Evolutionary conservation across 2,797 vertebrate genomes (phyloP).

Genomic region (Enteromius unitaeniatus): DNA sequence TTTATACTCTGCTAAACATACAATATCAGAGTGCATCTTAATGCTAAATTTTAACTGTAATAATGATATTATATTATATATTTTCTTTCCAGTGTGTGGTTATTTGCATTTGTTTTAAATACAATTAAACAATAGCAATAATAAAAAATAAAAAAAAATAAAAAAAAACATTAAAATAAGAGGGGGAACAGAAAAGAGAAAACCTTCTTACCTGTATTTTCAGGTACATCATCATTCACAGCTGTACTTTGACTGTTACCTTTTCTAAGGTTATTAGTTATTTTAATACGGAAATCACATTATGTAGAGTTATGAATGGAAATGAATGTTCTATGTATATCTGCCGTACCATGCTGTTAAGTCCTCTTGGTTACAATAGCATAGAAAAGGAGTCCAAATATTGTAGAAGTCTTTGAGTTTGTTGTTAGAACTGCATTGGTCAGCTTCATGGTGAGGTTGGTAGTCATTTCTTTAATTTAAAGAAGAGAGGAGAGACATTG

Average conservation of each 20-base stretch:
- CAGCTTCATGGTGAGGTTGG: constrained; percentile 1
- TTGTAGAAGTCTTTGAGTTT: not conserved
- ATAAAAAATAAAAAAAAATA: no score
- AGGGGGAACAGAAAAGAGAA: no score
- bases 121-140: no score
- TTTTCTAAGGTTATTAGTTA: not conserved
- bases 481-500: not conserved
- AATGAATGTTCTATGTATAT: not conserved
- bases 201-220: no score
- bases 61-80: not conserved
- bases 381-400: not conserved
- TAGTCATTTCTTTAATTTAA: not conserved
- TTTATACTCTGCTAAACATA: not conserved
- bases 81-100: no score
- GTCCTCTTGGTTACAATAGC: not conserved
- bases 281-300: not conserved
- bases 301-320: not conserved
- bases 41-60: not conserved
- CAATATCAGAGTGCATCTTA: not conserved
- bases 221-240: not conserved
- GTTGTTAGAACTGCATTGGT: not conserved
- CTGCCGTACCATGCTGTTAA: not conserved
- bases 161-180: no score
- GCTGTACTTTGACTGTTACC: not conserved
- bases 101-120: no score